Evolutionary conservation across 2,888 invertebrate genomes (phyloP).

Genomic region (Ctena decussata): DNA sequence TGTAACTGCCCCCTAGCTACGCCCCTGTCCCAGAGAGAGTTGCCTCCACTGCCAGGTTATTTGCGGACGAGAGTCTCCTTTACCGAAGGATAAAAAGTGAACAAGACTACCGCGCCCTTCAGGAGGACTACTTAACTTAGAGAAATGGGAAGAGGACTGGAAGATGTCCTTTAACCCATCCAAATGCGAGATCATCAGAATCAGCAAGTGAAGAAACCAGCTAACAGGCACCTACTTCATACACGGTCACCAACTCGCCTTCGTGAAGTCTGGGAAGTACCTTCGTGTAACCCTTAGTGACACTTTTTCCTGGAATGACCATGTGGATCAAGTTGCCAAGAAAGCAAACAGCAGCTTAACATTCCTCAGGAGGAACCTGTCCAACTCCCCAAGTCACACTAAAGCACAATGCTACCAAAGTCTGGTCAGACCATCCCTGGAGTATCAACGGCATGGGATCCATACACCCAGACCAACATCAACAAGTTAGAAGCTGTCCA

Average conservation of each 20-base stretch:
- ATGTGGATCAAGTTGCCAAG: neutral
- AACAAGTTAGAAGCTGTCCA: constrained; percentile 41
- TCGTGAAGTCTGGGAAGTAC: constrained; percentile 8
- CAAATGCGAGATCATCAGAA: constrained; percentile 47
- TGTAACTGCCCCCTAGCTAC: too few species aligned
- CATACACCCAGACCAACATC: constrained; percentile 20
- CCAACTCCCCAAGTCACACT: constrained; percentile 34
- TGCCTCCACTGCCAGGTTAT: constrained; percentile 30
- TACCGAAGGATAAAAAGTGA: constrained; percentile 32
- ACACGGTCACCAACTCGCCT: neutral
- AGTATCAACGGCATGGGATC: constrained; percentile 45
- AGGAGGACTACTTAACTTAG: constrained; percentile 45
- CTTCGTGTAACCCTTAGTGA: constrained; percentile 5
- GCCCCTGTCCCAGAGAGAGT: too few species aligned
- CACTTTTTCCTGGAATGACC: constrained; percentile 10
- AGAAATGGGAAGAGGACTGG: constrained; percentile 53
- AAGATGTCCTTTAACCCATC: constrained; percentile 55
- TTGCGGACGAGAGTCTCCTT: constrained; percentile 63
- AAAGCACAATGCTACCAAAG: constrained; percentile 33
- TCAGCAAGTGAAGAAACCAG: constrained; percentile 30
- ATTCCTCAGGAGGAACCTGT: constrained; percentile 27
- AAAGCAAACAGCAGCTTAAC: constrained; percentile 7
- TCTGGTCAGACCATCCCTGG: constrained; percentile 38
- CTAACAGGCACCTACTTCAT: neutral
- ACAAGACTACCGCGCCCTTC: constrained; percentile 19